Evolutionary conservation across 2,888 invertebrate species (phyloP).

Genomic region (Thera britannica): DNA sequence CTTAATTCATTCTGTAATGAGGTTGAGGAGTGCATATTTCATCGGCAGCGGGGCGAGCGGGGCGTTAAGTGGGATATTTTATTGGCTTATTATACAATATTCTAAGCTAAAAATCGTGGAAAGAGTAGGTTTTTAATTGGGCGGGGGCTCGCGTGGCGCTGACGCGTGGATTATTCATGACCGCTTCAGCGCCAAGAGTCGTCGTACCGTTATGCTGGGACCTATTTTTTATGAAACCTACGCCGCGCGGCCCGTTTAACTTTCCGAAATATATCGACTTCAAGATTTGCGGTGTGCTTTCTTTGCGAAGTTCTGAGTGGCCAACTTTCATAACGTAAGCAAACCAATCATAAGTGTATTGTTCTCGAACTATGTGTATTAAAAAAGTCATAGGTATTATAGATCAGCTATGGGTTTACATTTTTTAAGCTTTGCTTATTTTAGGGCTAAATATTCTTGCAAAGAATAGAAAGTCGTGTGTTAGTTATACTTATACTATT

Average conservation of each 20-base stretch:
- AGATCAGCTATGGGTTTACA: too few species aligned
- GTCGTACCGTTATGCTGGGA: conserved; percentile 66
- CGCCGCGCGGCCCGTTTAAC: conserved; percentile 40
- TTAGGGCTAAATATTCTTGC: too few species aligned
- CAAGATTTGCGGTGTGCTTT: conserved; percentile 32
- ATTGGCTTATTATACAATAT: conserved; percentile 85
- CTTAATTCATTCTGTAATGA: conserved; percentile 80
- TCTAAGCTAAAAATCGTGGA: conserved; percentile 84
- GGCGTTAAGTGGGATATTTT: conserved; percentile 84
- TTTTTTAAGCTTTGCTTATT: too few species aligned
- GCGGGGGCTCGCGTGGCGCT: conserved; percentile 78
- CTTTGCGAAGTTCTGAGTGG: too few species aligned
- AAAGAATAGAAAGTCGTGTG: too few species aligned
- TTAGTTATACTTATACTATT: too few species aligned
- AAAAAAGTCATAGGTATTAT: too few species aligned
- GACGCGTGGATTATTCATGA: conserved; percentile 83
- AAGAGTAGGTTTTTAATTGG: conserved; percentile 85
- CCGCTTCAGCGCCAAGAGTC: conserved; percentile 76
- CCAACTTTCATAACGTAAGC: too few species aligned
- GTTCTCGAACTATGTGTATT: too few species aligned
- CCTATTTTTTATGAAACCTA: conserved; percentile 62
- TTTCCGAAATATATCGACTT: conserved; percentile 44
- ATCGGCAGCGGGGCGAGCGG: conserved; percentile 68
- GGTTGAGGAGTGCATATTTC: conserved; percentile 82
- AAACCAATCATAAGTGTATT: background rate